Evolutionary conservation across 2,113 vertebrate species (phyloP).

Genomic region (Budorcas taxicolor): DNA sequence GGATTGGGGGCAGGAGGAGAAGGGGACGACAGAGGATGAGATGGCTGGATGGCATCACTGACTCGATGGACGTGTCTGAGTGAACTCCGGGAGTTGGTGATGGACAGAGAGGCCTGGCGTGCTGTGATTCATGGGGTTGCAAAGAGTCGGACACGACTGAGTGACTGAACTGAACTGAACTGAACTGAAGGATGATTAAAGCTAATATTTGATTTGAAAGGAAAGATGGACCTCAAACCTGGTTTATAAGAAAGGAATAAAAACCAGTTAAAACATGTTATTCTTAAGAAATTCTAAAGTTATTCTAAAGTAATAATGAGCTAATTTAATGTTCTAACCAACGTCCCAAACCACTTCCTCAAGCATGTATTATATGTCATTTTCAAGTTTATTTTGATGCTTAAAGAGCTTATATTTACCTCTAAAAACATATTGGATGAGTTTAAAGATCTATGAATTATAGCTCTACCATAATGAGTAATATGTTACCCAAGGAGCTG

Average conservation of each 20-base stretch:
- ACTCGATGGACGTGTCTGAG: no score
- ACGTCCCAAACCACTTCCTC: neutral
- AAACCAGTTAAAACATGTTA: constrained; percentile 1
- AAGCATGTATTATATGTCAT: neutral
- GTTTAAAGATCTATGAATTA: neutral
- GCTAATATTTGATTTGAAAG: neutral
- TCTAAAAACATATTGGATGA: neutral
- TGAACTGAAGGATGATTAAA: neutral
- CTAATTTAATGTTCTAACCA: neutral
- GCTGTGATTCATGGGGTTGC: no score
- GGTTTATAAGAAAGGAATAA: neutral
- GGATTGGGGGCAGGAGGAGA: no score
- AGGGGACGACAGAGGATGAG: no score
- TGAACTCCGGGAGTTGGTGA: no score
- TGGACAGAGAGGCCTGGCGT: no score
- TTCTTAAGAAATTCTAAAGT: no score
- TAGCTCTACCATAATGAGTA: neutral
- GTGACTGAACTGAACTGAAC: no score
- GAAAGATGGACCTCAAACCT: neutral
- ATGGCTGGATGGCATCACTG: no score
- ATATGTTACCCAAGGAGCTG: neutral
- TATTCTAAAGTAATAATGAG: neutral
- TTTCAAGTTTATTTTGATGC: neutral
- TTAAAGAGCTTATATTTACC: neutral
- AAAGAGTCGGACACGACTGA: no score